A percentile compares a stretch with the other conserved stretches of the same genome.
Evolutionary conservation across 2,113 vertebrate species (phyloP).

Genomic region (Falco punctatus): DNA sequence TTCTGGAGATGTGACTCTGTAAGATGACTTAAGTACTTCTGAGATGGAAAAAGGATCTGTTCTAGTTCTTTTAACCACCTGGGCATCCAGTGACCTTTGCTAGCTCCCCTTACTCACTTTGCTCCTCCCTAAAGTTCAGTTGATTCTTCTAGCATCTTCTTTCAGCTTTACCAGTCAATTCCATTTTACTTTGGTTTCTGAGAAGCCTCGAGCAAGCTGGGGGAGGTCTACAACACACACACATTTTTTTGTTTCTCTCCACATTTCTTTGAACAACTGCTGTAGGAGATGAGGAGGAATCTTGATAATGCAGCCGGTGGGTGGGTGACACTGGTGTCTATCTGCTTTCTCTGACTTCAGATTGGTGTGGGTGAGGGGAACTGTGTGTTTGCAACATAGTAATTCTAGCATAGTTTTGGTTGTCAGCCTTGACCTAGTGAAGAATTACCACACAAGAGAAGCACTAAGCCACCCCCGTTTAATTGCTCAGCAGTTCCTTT

Average conservation of each 20-base stretch:
- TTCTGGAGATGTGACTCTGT: not conserved
- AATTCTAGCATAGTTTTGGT: not conserved
- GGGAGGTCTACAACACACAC: not conserved
- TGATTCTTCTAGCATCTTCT: not conserved
- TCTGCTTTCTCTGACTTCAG: not conserved
- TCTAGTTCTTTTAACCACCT: not conserved
- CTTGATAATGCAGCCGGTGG: accelerated
- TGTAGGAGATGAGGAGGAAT: not conserved
- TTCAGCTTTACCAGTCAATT: not conserved
- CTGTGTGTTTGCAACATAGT: not conserved
- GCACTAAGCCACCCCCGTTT: not conserved
- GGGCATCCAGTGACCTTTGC: not conserved
- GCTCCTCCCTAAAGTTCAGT: not conserved
- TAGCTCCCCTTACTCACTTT: not conserved
- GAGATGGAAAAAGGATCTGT: not conserved
- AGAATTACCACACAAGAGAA: not conserved
- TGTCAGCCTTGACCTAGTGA: not conserved
- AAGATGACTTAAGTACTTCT: not conserved
- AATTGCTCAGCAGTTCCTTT: not conserved
- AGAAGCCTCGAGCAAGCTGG: not conserved
- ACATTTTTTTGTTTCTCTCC: too few species aligned
- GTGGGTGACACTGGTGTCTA: not conserved
- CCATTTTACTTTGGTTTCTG: not conserved
- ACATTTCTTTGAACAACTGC: not conserved
- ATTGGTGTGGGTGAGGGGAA: not conserved